Conservation (phyloP, 2,797 vertebrate genomes). For the Fundulus diaphanus region DNA sequence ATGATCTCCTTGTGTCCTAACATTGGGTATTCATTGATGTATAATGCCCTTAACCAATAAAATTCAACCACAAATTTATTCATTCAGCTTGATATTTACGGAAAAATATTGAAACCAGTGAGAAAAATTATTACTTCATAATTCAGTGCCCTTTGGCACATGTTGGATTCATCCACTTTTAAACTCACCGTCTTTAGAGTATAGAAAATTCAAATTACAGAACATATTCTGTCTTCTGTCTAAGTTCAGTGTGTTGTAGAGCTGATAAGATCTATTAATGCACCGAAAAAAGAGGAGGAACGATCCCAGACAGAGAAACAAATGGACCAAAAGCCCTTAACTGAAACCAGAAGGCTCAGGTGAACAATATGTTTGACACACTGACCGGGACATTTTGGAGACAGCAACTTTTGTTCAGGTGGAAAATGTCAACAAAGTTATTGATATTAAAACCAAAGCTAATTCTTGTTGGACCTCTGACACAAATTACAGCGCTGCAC, state of each 20-base stretch:
- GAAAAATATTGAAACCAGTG: background rate
- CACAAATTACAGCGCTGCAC: background rate
- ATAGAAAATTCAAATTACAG: background rate
- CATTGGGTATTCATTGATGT: background rate
- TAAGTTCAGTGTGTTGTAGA: background rate
- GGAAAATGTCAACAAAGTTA: background rate
- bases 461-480: background rate
- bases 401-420: background rate
- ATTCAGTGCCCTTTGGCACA: background rate
- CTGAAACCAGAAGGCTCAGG: too few relatives aligned
- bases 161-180: background rate
- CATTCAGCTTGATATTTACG: background rate
- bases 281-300: background rate
- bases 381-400: background rate
- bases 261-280: background rate
- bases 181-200: background rate
- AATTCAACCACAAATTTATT: background rate
- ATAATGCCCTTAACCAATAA: background rate
- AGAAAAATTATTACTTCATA: background rate
- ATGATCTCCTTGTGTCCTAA: constrained; percentile 9
- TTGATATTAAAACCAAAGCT: background rate
- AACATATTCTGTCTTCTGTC: background rate
- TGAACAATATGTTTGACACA: background rate
- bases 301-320: background rate
- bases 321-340: background rate